These are phyloP conservation scores for Meloidogyne chitwoodi DNA, from an alignment of 1,140 invertebrate species.

Conservation along the genomic window DNA sequence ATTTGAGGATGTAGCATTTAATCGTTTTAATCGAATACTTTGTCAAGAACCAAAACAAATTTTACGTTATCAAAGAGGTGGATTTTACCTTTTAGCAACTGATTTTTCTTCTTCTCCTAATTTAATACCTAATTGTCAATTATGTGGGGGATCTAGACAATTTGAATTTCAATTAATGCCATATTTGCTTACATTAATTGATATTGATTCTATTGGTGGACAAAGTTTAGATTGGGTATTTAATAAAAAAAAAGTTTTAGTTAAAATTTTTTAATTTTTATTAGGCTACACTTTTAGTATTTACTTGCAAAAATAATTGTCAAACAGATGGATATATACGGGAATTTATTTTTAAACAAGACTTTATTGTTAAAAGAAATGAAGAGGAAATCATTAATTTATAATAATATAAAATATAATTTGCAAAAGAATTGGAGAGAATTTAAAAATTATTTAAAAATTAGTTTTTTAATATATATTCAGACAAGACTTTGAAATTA, in stretches of 20 bases:
- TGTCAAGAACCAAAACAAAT: conserved; percentile 62
- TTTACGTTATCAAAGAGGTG: conserved; percentile 71
- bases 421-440: background rate
- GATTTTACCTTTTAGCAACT: conserved; percentile 15
- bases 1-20: conserved; percentile 24
- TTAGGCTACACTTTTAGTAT: background rate
- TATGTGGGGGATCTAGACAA: conserved; percentile 17
- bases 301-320: conserved; percentile 68
- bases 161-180: conserved; percentile 73
- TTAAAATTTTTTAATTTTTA: background rate
- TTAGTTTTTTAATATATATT: too few species aligned
- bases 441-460: background rate
- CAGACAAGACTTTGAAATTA: too few species aligned
- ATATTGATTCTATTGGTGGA: conserved; percentile 69
- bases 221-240: conserved; percentile 78
- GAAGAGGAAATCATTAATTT: background rate
- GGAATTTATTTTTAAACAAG: conserved; percentile 84
- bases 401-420: background rate
- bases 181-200: conserved; percentile 72
- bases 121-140: conserved; percentile 34
- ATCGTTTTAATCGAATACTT: conserved; percentile 21
- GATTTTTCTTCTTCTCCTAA: conserved; percentile 19
- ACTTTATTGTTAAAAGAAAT: conserved; percentile 64
- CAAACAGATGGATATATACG: conserved; percentile 68
- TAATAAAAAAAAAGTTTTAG: conserved; percentile 65